A percentile compares a stretch with the other conserved stretches of the same genome.
Evolutionary conservation across 2,797 vertebrate species (phyloP).

Genomic region (Lophius americanus): DNA sequence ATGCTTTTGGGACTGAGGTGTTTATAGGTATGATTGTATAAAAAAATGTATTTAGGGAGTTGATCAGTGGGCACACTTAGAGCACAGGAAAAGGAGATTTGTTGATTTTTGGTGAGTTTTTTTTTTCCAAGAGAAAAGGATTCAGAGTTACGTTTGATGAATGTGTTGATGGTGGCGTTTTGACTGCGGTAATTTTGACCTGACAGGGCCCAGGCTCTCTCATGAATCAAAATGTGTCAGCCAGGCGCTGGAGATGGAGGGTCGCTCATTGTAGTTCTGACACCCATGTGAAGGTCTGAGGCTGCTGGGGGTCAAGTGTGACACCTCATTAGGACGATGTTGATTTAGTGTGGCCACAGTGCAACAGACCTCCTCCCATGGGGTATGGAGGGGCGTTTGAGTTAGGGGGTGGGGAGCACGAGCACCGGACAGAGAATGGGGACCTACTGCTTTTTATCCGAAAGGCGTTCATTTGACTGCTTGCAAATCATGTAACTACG

Average conservation of each 20-base stretch:
- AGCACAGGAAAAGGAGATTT: constrained; percentile 38
- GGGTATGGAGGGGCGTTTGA: constrained; percentile 73
- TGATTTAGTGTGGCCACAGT: constrained; percentile 88
- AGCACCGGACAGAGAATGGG: constrained; percentile 75
- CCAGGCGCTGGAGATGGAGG: constrained; percentile 86
- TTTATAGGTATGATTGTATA: constrained; percentile 25
- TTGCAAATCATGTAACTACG: constrained; percentile 72
- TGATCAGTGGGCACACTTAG: constrained; percentile 11
- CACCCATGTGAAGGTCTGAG: constrained; percentile 84
- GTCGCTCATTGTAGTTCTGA: constrained; percentile 88
- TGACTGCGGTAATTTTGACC: constrained; percentile 89
- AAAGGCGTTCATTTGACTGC: constrained; percentile 70
- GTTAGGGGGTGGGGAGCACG: constrained; percentile 66
- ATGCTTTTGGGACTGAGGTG: constrained; percentile 23
- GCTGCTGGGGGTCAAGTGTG: constrained; percentile 91
- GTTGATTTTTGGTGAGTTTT: constrained; percentile 35
- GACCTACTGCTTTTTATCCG: constrained; percentile 72
- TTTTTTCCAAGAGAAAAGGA: constrained; percentile 41
- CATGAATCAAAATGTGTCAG: constrained; percentile 94
- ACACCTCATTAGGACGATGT: constrained; percentile 90
- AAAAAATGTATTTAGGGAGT: constrained; percentile 21
- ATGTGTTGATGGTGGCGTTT: constrained; percentile 86
- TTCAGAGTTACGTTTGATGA: constrained; percentile 81
- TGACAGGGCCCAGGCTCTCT: constrained; percentile 88
- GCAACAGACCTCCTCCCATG: constrained; percentile 84